Conservation (phyloP, 23 tunicate species). For the Phallusia fumigata region DNA sequence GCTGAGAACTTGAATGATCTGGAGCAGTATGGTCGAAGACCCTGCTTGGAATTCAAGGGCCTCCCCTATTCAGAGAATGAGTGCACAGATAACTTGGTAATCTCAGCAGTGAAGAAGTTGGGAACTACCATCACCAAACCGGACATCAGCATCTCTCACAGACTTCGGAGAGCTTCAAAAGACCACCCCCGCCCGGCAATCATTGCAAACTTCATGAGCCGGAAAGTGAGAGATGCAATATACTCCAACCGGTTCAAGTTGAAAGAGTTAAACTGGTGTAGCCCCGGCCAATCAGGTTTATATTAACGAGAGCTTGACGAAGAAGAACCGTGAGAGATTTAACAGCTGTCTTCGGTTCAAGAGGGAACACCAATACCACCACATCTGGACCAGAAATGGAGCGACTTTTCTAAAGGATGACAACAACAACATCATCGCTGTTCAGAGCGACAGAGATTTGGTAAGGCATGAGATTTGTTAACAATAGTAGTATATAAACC, state of each 20-base stretch:
- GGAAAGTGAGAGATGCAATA: conserved; percentile 11
- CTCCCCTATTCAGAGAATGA: neutral
- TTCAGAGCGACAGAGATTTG: conserved; percentile 7
- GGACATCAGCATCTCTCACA: conserved; percentile 8
- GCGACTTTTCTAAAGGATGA: conserved; percentile 7
- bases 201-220: conserved; percentile 9
- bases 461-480: neutral
- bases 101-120: neutral
- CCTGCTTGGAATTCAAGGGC: conserved; percentile 11
- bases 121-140: neutral
- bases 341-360: neutral
- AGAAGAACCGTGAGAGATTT: conserved; percentile 16
- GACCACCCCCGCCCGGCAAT: conserved; percentile 9
- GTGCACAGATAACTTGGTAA: conserved; percentile 4
- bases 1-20: neutral
- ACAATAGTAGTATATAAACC: neutral
- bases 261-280: neutral
- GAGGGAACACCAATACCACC: neutral
- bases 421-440: neutral
- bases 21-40: conserved; percentile 12
- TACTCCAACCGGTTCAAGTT: conserved; percentile 8
- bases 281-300: neutral
- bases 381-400: conserved; percentile 21
- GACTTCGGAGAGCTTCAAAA: neutral
- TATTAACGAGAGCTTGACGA: conserved; percentile 16